Conservation (phyloP, 2,888 invertebrate genomes). For the Meta bourneti region DNA sequence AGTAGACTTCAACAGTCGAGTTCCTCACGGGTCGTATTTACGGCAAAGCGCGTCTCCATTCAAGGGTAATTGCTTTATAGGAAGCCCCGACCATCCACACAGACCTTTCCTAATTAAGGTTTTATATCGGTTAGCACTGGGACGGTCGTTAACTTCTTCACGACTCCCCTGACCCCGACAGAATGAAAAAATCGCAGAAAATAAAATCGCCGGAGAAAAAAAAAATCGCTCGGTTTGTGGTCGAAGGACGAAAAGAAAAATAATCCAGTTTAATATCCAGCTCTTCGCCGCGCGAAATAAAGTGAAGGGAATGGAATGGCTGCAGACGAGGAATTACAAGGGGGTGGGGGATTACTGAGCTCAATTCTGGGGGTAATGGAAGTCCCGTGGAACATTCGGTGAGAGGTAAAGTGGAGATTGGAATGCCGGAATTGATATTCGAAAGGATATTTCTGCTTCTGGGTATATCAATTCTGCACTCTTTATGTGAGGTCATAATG, state of each 20-base stretch:
- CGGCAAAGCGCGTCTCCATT: too few relatives aligned
- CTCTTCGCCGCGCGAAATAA: conserved; percentile 4
- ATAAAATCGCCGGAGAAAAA: background rate
- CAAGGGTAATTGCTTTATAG: too few relatives aligned
- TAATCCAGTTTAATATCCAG: conserved; percentile 26
- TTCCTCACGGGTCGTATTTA: too few relatives aligned
- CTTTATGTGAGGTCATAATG: too few relatives aligned
- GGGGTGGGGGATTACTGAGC: background rate
- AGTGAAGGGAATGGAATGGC: conserved; percentile 11
- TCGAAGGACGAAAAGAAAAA: background rate
- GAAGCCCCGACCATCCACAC: too few relatives aligned
- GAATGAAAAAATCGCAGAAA: background rate
- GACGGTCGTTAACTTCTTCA: too few relatives aligned
- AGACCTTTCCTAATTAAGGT: too few relatives aligned
- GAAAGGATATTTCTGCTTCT: background rate
- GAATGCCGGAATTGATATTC: conserved; percentile 44
- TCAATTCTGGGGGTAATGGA: conserved; percentile 12
- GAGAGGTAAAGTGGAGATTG: conserved; percentile 30
- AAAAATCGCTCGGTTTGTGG: conserved; percentile 7
- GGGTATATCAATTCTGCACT: background rate
- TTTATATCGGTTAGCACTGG: too few relatives aligned
- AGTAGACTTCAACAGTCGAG: too few relatives aligned
- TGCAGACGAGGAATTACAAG: too few relatives aligned
- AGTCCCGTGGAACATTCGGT: too few relatives aligned
- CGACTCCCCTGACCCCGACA: background rate